These are phyloP conservation scores for Brachypodius melanocephalos DNA, from an alignment of 2,113 vertebrate species.

Conservation along the genomic window DNA sequence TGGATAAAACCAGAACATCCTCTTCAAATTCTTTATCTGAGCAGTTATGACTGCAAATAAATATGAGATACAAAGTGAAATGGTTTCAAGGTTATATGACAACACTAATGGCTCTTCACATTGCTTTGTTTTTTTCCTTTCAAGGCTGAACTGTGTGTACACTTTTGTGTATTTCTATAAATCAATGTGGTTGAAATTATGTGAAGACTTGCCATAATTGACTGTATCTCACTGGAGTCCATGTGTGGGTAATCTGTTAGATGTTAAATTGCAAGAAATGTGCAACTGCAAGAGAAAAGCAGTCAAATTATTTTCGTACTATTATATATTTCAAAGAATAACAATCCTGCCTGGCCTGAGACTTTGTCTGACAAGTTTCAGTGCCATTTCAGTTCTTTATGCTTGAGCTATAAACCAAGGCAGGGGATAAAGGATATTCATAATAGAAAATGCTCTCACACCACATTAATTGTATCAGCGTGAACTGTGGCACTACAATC, in stretches of 20 bases:
- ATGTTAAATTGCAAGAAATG: neutral
- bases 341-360: neutral
- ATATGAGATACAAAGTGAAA: neutral
- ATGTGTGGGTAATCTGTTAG: neutral
- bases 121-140: neutral
- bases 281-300: neutral
- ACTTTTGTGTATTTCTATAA: neutral
- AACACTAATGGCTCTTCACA: neutral
- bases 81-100: neutral
- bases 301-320: neutral
- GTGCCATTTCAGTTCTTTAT: neutral
- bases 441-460: slow-evolving; percentile 38
- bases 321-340: neutral
- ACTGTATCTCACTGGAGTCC: neutral
- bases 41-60: neutral
- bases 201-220: neutral
- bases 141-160: neutral
- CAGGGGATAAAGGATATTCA: slow-evolving; percentile 6
- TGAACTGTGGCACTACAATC: slow-evolving; percentile 42
- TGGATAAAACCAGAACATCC: neutral
- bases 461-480: slow-evolving; percentile 25
- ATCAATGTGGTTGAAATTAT: neutral
- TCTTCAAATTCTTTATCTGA: slow-evolving; percentile 25
- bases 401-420: neutral
- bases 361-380: neutral